These are phyloP conservation scores for Epistrophe eligans DNA, from an alignment of 2,888 invertebrate species.

Conservation along the genomic window DNA sequence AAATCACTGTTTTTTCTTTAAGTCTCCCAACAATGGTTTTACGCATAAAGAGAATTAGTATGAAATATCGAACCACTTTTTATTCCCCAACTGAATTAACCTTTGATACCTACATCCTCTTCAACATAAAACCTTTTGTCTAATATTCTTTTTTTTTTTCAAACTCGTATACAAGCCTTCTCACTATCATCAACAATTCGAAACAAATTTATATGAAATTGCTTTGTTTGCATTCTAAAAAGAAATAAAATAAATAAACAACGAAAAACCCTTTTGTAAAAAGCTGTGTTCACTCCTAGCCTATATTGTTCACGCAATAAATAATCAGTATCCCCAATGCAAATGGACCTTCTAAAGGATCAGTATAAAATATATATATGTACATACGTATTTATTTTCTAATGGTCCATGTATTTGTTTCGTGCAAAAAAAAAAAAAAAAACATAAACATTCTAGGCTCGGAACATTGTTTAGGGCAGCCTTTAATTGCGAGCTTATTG, in stretches of 20 bases:
- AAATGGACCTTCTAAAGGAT: conserved; percentile 62
- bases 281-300: neutral
- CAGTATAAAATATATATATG: conserved; percentile 58
- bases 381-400: conserved; percentile 24
- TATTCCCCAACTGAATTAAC: conserved; percentile 26
- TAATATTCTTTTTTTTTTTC: conserved; percentile 13
- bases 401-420: neutral
- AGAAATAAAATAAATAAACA: neutral
- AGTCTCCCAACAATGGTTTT: neutral
- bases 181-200: conserved; percentile 37
- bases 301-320: conserved; percentile 61
- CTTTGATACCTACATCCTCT: conserved; percentile 37
- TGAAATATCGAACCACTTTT: conserved; percentile 60
- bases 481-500: too few relatives aligned
- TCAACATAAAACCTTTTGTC: conserved; percentile 38
- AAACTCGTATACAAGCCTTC: neutral
- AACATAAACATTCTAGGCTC: too few relatives aligned
- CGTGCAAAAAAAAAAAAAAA: neutral
- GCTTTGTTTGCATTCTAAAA: conserved; percentile 51
- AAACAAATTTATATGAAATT: conserved; percentile 64
- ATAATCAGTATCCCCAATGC: conserved; percentile 69
- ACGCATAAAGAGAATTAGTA: conserved; percentile 41
- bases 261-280: neutral
- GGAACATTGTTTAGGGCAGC: too few relatives aligned
- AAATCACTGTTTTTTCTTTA: conserved; percentile 52